Evolutionary conservation across 2,797 vertebrate species (phyloP).

Genomic region (Merluccius polli): DNA sequence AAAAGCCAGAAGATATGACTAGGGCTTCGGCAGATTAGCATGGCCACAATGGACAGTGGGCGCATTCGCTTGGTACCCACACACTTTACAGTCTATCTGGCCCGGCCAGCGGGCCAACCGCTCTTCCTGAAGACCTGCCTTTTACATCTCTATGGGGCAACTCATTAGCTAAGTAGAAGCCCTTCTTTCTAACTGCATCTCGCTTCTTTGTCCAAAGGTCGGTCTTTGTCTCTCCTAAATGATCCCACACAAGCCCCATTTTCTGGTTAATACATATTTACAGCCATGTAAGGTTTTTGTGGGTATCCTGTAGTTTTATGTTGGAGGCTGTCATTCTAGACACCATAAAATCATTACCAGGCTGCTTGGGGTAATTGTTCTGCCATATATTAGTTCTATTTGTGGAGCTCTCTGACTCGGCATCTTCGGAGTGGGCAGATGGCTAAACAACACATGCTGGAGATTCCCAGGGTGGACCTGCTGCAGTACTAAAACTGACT

Average conservation of each 20-base stretch:
- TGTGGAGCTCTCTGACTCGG: conserved; percentile 64
- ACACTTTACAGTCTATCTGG: conserved; percentile 71
- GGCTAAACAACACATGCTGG: conserved; percentile 66
- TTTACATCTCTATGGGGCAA: conserved; percentile 83
- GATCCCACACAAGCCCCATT: conserved; percentile 84
- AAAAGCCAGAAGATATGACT: conserved; percentile 67
- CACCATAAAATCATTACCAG: conserved; percentile 90
- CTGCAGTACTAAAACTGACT: conserved; percentile 48
- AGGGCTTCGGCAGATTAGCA: conserved; percentile 64
- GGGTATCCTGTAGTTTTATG: conserved; percentile 88
- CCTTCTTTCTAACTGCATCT: conserved; percentile 80
- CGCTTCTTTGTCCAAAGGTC: conserved; percentile 75
- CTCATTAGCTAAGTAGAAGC: conserved; percentile 90
- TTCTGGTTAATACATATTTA: conserved; percentile 97
- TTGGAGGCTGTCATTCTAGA: conserved; percentile 76
- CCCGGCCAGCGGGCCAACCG: conserved; percentile 55
- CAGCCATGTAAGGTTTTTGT: conserved; percentile 83
- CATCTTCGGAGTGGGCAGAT: conserved; percentile 72
- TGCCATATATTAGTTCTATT: conserved; percentile 69
- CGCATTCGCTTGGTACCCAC: conserved; percentile 57
- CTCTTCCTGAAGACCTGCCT: conserved; percentile 69
- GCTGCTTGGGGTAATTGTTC: conserved; percentile 78
- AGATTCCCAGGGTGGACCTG: conserved; percentile 61
- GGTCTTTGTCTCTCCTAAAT: conserved; percentile 84
- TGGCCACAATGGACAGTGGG: conserved; percentile 68